These are phyloP conservation scores for Sander vitreus DNA, from an alignment of 2,113 vertebrate species.

Conservation along the genomic window DNA sequence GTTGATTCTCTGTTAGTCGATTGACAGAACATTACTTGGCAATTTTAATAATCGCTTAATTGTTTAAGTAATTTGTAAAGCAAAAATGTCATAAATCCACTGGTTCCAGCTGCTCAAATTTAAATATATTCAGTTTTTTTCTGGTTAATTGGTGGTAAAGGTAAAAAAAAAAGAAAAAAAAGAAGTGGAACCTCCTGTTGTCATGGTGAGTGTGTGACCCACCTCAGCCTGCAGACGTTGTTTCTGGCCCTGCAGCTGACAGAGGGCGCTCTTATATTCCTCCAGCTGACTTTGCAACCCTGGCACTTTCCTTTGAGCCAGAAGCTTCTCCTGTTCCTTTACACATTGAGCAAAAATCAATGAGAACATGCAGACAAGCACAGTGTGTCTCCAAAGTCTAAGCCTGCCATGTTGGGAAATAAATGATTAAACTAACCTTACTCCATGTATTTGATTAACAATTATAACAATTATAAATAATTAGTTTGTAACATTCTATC, in stretches of 20 bases:
- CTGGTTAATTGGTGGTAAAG: not conserved
- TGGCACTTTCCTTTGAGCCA: slow-evolving; percentile 87
- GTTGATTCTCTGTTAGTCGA: not conserved
- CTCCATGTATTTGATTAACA: too few relatives aligned
- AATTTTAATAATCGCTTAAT: not conserved
- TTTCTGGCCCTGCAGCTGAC: slow-evolving; percentile 90
- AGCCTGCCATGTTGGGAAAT: not conserved
- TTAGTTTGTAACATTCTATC: too few relatives aligned
- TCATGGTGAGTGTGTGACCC: slow-evolving; percentile 59
- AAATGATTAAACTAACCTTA: not conserved
- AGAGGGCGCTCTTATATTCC: slow-evolving; percentile 90
- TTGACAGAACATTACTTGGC: not conserved
- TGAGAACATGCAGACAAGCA: not conserved
- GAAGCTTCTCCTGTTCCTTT: slow-evolving; percentile 88
- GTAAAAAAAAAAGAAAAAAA: not conserved
- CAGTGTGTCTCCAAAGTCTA: not conserved
- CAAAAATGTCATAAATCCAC: too few relatives aligned
- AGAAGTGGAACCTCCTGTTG: slow-evolving; percentile 29
- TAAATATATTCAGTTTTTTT: not conserved
- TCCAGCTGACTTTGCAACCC: slow-evolving; percentile 89
- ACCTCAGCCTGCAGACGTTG: slow-evolving; percentile 92
- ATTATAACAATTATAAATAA: too few relatives aligned
- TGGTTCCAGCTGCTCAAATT: not conserved
- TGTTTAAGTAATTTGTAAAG: not conserved
- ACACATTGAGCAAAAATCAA: slow-evolving; percentile 27